phyloP scores from a whole-genome alignment of 2,113 vertebrate species.

The Planiliza haematocheilus region DNA sequence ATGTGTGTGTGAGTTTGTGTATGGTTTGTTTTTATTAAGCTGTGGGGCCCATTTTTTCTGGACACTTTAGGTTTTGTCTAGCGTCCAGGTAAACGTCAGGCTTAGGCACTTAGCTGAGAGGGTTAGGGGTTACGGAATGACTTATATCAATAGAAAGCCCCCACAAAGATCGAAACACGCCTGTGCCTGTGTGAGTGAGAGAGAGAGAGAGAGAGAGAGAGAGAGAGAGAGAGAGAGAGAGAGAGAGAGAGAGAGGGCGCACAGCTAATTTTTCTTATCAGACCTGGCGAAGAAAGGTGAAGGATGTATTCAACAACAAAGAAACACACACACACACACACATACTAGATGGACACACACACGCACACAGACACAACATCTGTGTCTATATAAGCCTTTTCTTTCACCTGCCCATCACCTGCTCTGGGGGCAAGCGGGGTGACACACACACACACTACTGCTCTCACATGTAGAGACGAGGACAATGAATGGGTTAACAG shows the following conservation, averaged over 20 bases:
- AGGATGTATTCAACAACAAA: not conserved
- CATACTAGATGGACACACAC: not conserved
- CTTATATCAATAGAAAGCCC: too few species aligned
- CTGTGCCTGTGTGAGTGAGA: too few species aligned
- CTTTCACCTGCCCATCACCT: conserved; percentile 79
- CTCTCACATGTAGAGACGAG: conserved; percentile 35
- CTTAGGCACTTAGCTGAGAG: too few species aligned
- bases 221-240: too few species aligned
- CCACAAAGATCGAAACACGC: too few species aligned
- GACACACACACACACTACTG: conserved; percentile 42
- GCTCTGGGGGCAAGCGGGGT: conserved; percentile 47
- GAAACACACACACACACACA: not conserved
- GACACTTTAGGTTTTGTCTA: too few species aligned
- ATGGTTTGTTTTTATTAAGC: not conserved
- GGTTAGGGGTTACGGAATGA: too few species aligned
- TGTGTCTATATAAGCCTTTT: conserved; percentile 62
- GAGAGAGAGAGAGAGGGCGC: too few species aligned
- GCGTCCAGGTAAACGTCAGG: too few species aligned
- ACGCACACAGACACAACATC: conserved; percentile 51
- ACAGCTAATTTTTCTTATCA: conserved; percentile 17
- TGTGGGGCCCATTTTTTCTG: too few species aligned
- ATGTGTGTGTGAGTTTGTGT: conserved; percentile 1
- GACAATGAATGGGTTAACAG: conserved; percentile 62
- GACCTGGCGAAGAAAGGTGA: not conserved
- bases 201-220: too few species aligned